Percentiles rank a stretch among this genome's conserved stretches.
These are phyloP conservation scores for Troilus luridus DNA, from an alignment of 2,888 invertebrate genomes.

Conservation along the genomic window DNA sequence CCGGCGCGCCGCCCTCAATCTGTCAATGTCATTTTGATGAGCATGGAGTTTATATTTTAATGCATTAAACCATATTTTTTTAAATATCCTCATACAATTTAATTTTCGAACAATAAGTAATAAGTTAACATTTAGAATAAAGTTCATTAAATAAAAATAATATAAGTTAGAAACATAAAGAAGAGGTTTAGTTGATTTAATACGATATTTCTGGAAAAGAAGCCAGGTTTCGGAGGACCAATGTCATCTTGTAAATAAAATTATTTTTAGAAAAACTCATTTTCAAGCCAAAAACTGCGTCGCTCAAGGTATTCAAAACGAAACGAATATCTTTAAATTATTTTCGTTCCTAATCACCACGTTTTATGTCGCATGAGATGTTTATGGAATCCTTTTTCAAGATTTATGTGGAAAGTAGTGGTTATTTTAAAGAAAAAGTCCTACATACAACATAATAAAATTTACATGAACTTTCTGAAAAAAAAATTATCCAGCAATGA, in stretches of 20 bases:
- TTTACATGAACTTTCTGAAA: no score
- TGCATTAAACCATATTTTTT: no score
- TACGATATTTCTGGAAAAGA: not conserved
- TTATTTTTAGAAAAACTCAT: slow-evolving; percentile 32
- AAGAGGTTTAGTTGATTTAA: not conserved
- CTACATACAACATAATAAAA: no score
- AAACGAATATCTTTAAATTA: not conserved
- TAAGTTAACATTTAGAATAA: not conserved
- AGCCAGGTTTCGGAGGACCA: not conserved
- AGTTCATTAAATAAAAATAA: not conserved
- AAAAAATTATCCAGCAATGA: no score
- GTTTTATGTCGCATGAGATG: no score
- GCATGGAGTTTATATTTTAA: no score
- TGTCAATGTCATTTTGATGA: no score
- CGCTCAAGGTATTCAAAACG: not conserved
- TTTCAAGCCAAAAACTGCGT: slow-evolving; percentile 17
- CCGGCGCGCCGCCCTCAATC: no score
- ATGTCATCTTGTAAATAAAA: slow-evolving; percentile 25
- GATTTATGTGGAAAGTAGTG: no score
- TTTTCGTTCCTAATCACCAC: not conserved
- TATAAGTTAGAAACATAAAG: not conserved
- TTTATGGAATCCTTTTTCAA: no score
- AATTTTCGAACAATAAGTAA: no score
- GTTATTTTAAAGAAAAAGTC: no score
- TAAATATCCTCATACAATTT: not conserved